A percentile compares a stretch with the other conserved stretches of the same genome.
phyloP scores from a whole-genome alignment of 2,113 vertebrate species.

The Tragelaphus imberbis region DNA sequence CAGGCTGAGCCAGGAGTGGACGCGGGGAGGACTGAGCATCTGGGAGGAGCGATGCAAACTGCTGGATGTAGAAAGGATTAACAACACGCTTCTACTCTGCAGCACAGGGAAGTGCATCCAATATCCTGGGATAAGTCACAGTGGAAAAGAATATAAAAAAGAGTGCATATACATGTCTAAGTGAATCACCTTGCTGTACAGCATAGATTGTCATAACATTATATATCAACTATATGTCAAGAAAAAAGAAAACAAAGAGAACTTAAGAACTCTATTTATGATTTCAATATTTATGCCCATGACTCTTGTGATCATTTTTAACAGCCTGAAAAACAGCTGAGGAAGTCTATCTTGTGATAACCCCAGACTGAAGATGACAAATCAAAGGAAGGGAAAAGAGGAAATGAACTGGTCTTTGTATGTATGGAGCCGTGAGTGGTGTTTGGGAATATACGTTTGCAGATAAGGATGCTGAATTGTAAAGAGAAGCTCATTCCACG shows the following conservation, averaged over 20 bases:
- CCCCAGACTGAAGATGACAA: neutral
- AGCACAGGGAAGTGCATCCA: neutral
- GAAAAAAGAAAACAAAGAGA: neutral
- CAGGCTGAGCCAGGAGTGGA: neutral
- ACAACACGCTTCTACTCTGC: neutral
- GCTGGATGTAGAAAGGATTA: neutral
- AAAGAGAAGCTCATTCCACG: neutral
- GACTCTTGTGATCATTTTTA: neutral
- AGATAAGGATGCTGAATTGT: conserved; percentile 17
- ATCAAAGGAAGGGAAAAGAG: conserved; percentile 26
- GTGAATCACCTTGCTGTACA: neutral
- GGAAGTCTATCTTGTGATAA: neutral
- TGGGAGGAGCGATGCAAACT: neutral
- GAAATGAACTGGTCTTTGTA: neutral
- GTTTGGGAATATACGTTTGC: conserved; percentile 12
- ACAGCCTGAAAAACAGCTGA: neutral
- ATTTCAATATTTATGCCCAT: neutral
- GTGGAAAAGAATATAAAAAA: neutral
- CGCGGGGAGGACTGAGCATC: neutral
- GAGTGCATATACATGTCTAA: neutral
- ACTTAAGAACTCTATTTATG: neutral
- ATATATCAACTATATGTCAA: neutral
- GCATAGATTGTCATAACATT: neutral
- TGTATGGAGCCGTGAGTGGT: neutral
- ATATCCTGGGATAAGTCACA: neutral